Base-by-base conservation (phyloP, 2,797 vertebrate species). In the Darevskia nairensis region DNA sequence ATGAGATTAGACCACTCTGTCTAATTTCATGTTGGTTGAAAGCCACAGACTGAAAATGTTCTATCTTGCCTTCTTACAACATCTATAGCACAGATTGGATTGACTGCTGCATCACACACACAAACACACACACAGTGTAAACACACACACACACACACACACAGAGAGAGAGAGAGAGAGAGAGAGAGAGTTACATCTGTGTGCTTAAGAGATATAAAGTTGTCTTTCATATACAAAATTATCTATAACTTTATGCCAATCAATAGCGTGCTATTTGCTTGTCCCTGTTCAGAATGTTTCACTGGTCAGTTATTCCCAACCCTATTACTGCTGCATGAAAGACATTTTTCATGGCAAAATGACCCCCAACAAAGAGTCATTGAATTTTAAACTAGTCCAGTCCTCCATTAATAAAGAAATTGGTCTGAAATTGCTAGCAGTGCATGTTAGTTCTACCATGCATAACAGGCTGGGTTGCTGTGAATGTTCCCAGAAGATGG, bases 401-500 rank as follows among this genome's bases (percentile, higher is more conserved):
- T 1, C 6, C 44, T 46, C 10, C 15, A 44, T 3, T 23, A 19
- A 78, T 86, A 46, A 41, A 7, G 3, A 35, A 75, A 85, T 59
- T 77, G 19, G 11, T 44, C 55, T 59, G 64, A 35, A 77, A 29
- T 75, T 39, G 25, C 13, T 25, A 25, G 55, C n/a, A 66, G 4
- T 66, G 50, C 50, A 15, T 39, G 15, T n/a, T 35, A 55, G 29
- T 75, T 64, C 71, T 64, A 64, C n/a, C 69, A 66, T 75, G n/a
- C 29, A 11, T 66, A 72, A 64, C n/a, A 75, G 50, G 39, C 7
- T n/a, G n/a, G 29, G n/a, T 1, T 32, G 44, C 35, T 78, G 32
- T 77, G 27, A 19, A 82, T 89, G 46, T 87, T 29, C 39, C 72
- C 84, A 86, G 69, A 41, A 86, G 88, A 86, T 86, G 59, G 69